Evolutionary conservation across 2,888 invertebrate genomes (phyloP), one percentile per base, ranked within the genome.

Genomic region (Pyrrhosoma nymphula): DNA sequence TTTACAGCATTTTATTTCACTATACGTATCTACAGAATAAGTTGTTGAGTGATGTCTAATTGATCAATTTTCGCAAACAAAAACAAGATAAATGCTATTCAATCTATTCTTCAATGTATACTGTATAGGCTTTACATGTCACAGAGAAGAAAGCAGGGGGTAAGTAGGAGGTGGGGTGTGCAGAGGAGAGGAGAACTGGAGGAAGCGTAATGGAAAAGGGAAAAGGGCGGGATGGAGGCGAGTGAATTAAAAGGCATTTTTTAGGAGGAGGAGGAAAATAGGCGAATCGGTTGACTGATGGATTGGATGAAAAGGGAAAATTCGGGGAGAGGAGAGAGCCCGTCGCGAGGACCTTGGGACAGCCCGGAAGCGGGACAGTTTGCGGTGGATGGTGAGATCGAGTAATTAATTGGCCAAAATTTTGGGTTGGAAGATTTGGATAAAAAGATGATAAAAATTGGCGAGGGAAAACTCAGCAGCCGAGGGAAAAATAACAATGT

Each of bases 331-430:
- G 35, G 35, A 56, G 60, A n/a, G 35, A 39, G 91, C 69, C 69
- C 1, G n/a, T 12, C n/a, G 69, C 4, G n/a, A 14, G 69, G n/a
- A n/a, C 69, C 69, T 60, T 60, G 60, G 69, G 26, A 60, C 69
- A 69, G 69, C 69, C 23, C 69, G 69, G n/a, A 20, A 69, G 69
- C 26, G n/a, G 69, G 69, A 69, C 69, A 23, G n/a, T 69, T 60
- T n/a, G 69, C 26, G 69, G 69, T 69, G 69, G 60, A 14, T 20
- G 60, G 1, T 20, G 69, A n/a, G 69, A 69, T 69, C n/a, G 69
- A 69, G 69, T 69, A 69, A 69, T 69, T 69, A n/a, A 69, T 69
- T 69, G 69, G 69, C 69, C 69, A 69, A 69, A 69, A 69, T 69
- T 69, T 69, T n/a, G 69, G n/a, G 69, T 12, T 20, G n/a, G 60